Conservation (phyloP, 2,797 vertebrate species). For the Gymnoscopelus braueri region DNA sequence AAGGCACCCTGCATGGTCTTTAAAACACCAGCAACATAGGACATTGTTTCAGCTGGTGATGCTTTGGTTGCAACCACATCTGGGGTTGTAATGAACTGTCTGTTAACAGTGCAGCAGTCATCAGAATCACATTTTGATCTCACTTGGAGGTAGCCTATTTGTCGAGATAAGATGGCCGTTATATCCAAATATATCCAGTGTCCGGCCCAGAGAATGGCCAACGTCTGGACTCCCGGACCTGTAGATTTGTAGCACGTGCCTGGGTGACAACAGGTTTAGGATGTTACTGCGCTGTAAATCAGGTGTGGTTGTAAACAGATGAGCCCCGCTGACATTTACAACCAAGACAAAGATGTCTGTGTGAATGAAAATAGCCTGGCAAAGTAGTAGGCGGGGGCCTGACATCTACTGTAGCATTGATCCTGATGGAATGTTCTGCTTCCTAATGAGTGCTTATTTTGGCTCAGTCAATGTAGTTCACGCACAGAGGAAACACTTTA, state of each 20-base stretch:
- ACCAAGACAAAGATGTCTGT: slow-evolving; percentile 23
- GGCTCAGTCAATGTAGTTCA: slow-evolving; percentile 29
- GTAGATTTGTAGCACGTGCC: slow-evolving; percentile 6
- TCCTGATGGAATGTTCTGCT: slow-evolving; percentile 42
- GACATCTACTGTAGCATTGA: slow-evolving; percentile 17
- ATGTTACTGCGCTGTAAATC: slow-evolving; percentile 16
- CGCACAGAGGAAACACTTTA: neutral
- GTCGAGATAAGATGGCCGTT: too few species aligned
- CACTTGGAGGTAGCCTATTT: too few species aligned
- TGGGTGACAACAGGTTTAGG: slow-evolving; percentile 1
- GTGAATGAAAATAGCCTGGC: slow-evolving; percentile 33
- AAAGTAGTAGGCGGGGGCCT: slow-evolving; percentile 27
- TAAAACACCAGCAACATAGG: too few species aligned
- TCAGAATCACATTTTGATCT: too few species aligned
- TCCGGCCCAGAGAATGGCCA: too few species aligned
- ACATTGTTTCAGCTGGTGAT: too few species aligned
- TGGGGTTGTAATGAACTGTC: too few species aligned
- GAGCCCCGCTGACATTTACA: slow-evolving; percentile 9
- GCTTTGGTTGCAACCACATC: too few species aligned
- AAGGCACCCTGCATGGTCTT: too few species aligned
- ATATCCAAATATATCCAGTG: too few species aligned
- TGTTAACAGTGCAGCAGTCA: too few species aligned
- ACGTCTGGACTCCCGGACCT: neutral
- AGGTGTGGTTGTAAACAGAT: slow-evolving; percentile 13
- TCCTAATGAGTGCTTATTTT: slow-evolving; percentile 60